Conservation (phyloP, 2,113 vertebrate species). For the Brachionichthys hirsutus region DNA sequence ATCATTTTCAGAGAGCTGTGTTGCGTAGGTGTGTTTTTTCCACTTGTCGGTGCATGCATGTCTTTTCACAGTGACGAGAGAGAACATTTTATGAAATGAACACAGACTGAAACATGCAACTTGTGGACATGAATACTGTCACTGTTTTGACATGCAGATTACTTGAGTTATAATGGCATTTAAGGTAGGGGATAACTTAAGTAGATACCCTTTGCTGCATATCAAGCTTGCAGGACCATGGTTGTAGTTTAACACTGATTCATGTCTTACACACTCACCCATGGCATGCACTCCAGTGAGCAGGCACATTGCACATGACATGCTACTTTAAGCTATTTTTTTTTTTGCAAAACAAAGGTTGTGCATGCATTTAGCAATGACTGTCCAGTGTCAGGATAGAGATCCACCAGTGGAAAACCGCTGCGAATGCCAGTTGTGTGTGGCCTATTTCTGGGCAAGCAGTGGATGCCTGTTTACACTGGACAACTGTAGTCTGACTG, state of each 20-base stretch:
- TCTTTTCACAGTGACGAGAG: neutral
- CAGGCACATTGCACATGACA: neutral
- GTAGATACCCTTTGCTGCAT: neutral
- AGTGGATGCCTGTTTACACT: conserved; percentile 48
- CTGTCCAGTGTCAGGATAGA: conserved; percentile 11
- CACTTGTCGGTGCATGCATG: conserved; percentile 34
- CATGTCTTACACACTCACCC: neutral
- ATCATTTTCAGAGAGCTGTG: conserved; percentile 25
- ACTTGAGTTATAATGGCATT: neutral
- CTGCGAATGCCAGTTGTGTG: conserved; percentile 27
- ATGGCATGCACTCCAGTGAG: neutral
- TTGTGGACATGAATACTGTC: neutral
- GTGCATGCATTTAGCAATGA: conserved; percentile 4
- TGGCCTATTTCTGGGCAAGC: conserved; percentile 44
- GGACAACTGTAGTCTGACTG: conserved; percentile 7
- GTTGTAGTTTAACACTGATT: neutral
- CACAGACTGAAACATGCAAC: conserved; percentile 2
- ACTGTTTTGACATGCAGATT: neutral
- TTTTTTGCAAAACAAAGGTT: conserved; percentile 5
- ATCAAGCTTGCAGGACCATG: neutral
- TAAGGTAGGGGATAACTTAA: neutral
- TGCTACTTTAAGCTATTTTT: neutral
- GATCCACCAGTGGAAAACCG: conserved; percentile 42
- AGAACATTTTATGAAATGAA: conserved; percentile 5
- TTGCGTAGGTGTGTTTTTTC: conserved; percentile 19